Base-by-base conservation (phyloP, 2,888 invertebrate genomes). In the Leucophenga maculata region DNA sequence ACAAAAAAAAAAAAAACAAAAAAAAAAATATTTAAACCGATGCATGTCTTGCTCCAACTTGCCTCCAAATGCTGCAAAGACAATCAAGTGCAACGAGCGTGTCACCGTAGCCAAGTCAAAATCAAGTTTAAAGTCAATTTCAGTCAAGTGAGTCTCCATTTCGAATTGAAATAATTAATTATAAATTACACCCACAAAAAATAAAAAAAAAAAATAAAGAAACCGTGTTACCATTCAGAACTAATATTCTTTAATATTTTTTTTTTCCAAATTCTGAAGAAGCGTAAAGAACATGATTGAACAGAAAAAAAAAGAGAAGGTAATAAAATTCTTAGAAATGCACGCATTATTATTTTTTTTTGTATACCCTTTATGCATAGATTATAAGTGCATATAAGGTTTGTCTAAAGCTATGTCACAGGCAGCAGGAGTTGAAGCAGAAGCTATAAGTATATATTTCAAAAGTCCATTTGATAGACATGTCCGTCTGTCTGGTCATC, bases 271-370 rank as follows among this genome's bases (percentile, higher is more conserved):
- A 39, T 79, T 81, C 79, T 74, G 69, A 78, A 76, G 78, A 81
- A 81, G 72, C 71, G 69, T 69, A 65, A 67, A 65, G 69, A 78
- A 73, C 70, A 69, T 69, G 60, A 59, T 67, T 65, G 18, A 18
- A 39, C 48, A 26, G 67, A 69, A 71, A 72, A 68, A 18, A 62
- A 48, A 68, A 69, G 11, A 68, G 22, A 55, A 71, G 69, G 74
- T 74, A 73, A 72, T 75, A 77, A 71, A 84, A 82, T 86, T 86
- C 86, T 85, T 67, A 75, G 85, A 86, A 86, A 85, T 83, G 81
- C 83, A 83, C 78, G 81, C 83, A 18, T 52, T 16, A 16, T 52
- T 79, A 80, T 78, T 80, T 78, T 77, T 6, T 78, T 68, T 71
- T 48, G 6, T 57, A 18, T 60, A 3, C 62, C 67, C 32, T 48